phyloP scores from a whole-genome alignment of 1,140 invertebrate genomes.

The Drosophila kepulauana region DNA sequence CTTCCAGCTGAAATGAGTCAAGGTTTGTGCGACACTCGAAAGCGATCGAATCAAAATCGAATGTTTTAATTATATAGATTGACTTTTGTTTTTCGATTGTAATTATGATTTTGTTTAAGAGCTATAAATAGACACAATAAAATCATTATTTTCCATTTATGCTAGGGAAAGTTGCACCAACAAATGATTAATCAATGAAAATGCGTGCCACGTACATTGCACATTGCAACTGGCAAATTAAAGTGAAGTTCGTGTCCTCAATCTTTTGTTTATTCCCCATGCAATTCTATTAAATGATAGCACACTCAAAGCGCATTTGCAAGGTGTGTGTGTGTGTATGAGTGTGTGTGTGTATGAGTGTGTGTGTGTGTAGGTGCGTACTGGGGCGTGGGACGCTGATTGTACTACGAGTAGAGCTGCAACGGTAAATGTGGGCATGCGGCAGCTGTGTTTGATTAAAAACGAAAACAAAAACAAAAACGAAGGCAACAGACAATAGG shows the following conservation, averaged over 20 bases:
- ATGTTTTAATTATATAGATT: background rate
- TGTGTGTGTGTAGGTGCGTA: conserved; percentile 8
- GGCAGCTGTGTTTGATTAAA: conserved; percentile 22
- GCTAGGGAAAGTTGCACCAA: conserved; percentile 13
- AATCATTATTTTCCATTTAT: background rate
- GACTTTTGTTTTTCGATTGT: no score
- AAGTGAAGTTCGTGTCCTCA: conserved; percentile 45
- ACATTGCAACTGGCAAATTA: background rate
- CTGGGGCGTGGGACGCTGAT: conserved; percentile 3
- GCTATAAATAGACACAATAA: background rate
- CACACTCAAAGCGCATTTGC: conserved; percentile 4
- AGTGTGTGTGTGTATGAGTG: conserved; percentile 1
- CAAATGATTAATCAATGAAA: conserved; percentile 23
- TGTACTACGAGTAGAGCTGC: background rate
- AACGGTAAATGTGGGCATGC: conserved; percentile 1
- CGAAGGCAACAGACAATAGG: conserved; percentile 5
- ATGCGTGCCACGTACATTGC: conserved; percentile 12
- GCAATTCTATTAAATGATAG: conserved; percentile 23
- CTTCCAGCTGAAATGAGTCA: background rate
- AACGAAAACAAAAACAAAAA: no score
- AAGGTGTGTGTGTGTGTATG: background rate
- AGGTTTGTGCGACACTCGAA: background rate
- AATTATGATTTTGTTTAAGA: background rate
- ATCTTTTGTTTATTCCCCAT: conserved; percentile 34
- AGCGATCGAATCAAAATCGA: background rate